Conservation (phyloP, 2,797 vertebrate species). For the Nannoperca obscura region DNA sequence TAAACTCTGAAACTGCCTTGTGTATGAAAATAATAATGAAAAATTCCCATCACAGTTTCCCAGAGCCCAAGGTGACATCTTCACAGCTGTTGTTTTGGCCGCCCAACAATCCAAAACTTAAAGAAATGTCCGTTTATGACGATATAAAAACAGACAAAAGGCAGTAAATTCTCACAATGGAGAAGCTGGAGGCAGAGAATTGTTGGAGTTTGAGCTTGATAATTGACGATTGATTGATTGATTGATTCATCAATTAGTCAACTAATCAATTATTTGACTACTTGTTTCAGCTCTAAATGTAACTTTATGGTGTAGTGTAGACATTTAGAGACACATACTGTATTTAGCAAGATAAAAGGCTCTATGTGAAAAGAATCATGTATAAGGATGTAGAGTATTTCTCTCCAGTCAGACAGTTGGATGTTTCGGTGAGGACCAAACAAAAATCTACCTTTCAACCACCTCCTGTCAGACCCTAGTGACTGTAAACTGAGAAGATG, state of each 20-base stretch:
- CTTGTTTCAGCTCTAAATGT: not conserved
- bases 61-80: not conserved
- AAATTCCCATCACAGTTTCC: not conserved
- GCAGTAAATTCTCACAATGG: not conserved
- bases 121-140: not conserved
- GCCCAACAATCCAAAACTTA: not conserved
- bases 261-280: not conserved
- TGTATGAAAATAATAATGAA: not conserved
- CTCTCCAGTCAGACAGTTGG: not conserved
- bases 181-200: not conserved
- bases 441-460: not conserved
- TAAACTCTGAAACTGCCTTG: not conserved
- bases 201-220: not conserved
- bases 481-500: not conserved
- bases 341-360: not conserved
- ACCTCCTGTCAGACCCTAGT: not conserved
- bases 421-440: constrained; percentile 7
- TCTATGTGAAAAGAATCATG: not conserved
- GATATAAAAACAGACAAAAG: not conserved
- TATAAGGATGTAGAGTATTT: too few species aligned
- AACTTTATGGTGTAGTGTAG: not conserved
- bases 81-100: not conserved
- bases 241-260: too few species aligned
- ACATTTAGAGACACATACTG: not conserved
- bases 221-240: not conserved